Base-by-base conservation (phyloP, 2,797 vertebrate genomes). In the Nasua narica region DNA sequence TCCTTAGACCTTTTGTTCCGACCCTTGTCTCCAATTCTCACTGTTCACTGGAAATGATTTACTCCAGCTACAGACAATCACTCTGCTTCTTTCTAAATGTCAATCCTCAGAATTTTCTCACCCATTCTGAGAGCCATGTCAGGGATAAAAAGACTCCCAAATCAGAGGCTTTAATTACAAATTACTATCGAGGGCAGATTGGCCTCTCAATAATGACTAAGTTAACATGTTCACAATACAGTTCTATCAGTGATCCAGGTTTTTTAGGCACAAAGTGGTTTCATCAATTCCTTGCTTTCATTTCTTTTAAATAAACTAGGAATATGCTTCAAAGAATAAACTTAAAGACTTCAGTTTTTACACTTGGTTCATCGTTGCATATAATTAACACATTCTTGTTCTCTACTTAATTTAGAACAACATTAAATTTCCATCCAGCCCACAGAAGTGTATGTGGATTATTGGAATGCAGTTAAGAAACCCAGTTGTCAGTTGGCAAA, bases 331-430 rank as follows among this genome's bases (percentile, higher is more conserved):
- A 94, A 92, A 88, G 85, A 87, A 95, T 92, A 89, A 90, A 70
- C 48, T 81, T 93, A 77, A 76, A 97, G 43, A 79, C 67, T 96
- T 87, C n/a, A 60, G 52, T 78, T 97, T 90, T 95, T 94, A 95
- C 19, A 88, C 67, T 96, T 92, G 60, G 77, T 91, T 96, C 93
- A 89, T 19, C 96, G 32, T 89, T 92, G 78, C 86, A 76, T 97
- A 69, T 65, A 94, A 97, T 97, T 96, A 97, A 78, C 93, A 97
- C 78, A 86, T 96, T 97, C 92, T 87, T 96, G n/a, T 95, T 96
- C 62, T 88, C 43, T 27, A 84, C 60, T 94, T 95, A 96, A 95
- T 94, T 98, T 96, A 96, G 83, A 96, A 92, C 23, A 70, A 74
- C 86, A 90, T 72, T 90, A 91, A 82, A 95, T 92, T 96, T 93